Evolutionary conservation across 2,113 vertebrate genomes (phyloP).

Genomic region (Peromyscus californicus): DNA sequence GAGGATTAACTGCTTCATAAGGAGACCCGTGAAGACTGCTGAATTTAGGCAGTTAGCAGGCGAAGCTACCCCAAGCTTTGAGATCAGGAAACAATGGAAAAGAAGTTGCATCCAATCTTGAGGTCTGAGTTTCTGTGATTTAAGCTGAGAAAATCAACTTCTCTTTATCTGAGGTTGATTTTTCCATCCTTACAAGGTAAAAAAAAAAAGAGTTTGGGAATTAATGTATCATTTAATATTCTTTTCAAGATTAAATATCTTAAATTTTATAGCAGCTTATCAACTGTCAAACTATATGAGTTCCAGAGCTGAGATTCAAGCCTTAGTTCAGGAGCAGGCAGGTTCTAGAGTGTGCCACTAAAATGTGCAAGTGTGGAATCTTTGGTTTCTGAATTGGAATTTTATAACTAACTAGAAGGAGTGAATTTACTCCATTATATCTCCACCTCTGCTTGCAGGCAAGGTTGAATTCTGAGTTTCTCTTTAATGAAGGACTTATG

Average conservation of each 20-base stretch:
- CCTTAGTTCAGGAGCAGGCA: background rate
- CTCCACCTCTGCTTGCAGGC: background rate
- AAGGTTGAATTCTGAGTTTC: background rate
- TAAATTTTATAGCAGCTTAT: background rate
- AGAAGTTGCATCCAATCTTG: background rate
- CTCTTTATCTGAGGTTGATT: background rate
- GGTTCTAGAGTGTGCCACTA: background rate
- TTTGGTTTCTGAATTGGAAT: background rate
- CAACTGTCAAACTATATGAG: background rate
- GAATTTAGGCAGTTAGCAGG: background rate
- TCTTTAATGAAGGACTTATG: background rate
- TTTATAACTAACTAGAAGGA: background rate
- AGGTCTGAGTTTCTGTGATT: conserved; percentile 12
- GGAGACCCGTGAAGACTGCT: background rate
- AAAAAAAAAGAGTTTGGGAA: background rate
- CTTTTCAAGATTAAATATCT: conserved; percentile 29
- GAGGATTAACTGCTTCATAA: background rate
- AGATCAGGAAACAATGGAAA: background rate
- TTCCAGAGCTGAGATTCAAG: background rate
- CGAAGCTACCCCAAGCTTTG: background rate
- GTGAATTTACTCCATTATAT: background rate
- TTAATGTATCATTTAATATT: background rate
- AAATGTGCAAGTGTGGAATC: background rate
- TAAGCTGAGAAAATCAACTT: background rate
- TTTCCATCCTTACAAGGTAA: background rate